Percentiles rank a stretch among this genome's conserved stretches.
These are phyloP conservation scores for Poecilus cupreus DNA, from an alignment of 2,888 invertebrate species.

Conservation along the genomic window DNA sequence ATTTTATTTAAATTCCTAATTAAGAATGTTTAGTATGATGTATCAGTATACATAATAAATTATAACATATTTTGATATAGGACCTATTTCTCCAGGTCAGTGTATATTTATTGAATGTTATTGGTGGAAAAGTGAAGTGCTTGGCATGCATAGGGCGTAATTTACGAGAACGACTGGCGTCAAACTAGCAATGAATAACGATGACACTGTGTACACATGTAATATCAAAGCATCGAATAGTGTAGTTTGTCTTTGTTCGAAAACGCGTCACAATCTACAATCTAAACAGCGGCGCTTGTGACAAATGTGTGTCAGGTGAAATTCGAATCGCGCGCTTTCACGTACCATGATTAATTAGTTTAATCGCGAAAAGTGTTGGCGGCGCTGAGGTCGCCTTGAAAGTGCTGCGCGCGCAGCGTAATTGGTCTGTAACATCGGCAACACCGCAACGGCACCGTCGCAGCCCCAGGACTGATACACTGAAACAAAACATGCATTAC, in stretches of 20 bases:
- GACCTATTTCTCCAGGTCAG: no score
- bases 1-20: no score
- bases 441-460: not conserved
- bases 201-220: conserved; percentile 12
- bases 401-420: conserved; percentile 16
- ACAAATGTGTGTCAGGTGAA: conserved; percentile 52
- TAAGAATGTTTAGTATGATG: no score
- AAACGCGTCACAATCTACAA: conserved; percentile 1
- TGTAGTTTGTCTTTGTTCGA: conserved; percentile 34
- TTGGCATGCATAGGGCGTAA: not conserved
- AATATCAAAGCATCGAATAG: conserved; percentile 10
- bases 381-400: not conserved
- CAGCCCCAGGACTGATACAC: conserved; percentile 16
- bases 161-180: not conserved
- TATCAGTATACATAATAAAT: no score
- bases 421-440: conserved; percentile 17
- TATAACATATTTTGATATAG: no score
- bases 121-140: no score
- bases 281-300: conserved; percentile 27
- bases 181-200: conserved; percentile 31
- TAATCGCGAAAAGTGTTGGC: conserved; percentile 48
- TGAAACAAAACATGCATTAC: conserved; percentile 52
- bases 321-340: conserved; percentile 49
- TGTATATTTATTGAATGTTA: no score
- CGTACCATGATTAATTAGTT: conserved; percentile 45